Evolutionary conservation across 2,113 vertebrate genomes (phyloP).

Genomic region (Esox niger): DNA sequence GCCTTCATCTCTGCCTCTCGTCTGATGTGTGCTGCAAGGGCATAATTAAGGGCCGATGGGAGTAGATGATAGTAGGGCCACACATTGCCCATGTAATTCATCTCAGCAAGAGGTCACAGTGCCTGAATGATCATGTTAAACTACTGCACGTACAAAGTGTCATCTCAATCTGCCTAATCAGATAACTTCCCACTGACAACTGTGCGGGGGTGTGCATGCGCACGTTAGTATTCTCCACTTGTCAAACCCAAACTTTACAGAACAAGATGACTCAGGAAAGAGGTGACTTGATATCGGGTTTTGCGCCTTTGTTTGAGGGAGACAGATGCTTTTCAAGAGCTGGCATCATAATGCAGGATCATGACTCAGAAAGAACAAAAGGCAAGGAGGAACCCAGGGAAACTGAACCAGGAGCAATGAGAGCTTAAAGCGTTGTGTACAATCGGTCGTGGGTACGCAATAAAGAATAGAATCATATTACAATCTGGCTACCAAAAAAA

Average conservation of each 20-base stretch:
- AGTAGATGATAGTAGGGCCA: slow-evolving; percentile 3
- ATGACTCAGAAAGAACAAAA: background rate
- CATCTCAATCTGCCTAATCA: too few species aligned
- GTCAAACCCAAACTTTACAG: background rate
- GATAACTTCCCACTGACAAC: too few species aligned
- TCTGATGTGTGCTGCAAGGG: slow-evolving; percentile 7
- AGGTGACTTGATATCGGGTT: background rate
- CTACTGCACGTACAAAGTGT: too few species aligned
- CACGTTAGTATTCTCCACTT: background rate
- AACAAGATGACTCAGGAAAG: background rate
- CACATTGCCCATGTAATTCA: slow-evolving; percentile 21
- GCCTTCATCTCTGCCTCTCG: slow-evolving; percentile 7
- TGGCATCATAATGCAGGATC: background rate
- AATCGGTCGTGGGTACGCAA: slow-evolving; percentile 45
- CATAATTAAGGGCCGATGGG: slow-evolving; percentile 32
- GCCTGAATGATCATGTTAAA: too few species aligned
- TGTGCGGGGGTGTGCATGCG: slow-evolving; percentile 7
- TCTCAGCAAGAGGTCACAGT: slow-evolving; percentile 21
- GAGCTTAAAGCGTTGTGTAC: slow-evolving; percentile 27
- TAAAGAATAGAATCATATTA: slow-evolving; percentile 57
- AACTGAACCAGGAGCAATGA: background rate
- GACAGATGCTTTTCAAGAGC: background rate
- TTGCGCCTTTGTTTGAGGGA: background rate
- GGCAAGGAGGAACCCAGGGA: background rate
- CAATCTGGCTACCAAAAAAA: slow-evolving; percentile 40